These are phyloP conservation scores for Drosophila burlai DNA, from an alignment of 1,140 invertebrate genomes.

Conservation along the genomic window DNA sequence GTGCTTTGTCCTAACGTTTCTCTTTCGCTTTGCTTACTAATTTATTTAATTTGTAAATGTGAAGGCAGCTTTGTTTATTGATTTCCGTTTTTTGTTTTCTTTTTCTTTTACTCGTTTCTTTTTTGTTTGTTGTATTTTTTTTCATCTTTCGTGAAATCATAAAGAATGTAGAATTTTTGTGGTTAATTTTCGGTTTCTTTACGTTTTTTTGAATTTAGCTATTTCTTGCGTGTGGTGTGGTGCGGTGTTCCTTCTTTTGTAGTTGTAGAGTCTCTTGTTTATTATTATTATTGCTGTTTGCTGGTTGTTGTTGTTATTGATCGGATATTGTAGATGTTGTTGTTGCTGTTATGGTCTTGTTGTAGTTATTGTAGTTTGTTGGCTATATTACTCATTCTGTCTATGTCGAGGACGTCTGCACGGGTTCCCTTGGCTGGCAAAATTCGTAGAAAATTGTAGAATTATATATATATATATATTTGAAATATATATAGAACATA, in stretches of 20 bases:
- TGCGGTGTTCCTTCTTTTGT: slow-evolving; percentile 43
- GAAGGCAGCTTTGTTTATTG: slow-evolving; percentile 85
- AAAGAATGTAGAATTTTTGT: slow-evolving; percentile 45
- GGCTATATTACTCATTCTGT: slow-evolving; percentile 60
- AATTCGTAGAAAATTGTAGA: slow-evolving; percentile 3
- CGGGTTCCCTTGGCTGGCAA: slow-evolving; percentile 1
- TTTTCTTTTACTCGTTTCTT: slow-evolving; percentile 71
- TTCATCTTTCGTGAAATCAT: slow-evolving; percentile 62
- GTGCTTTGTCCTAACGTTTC: slow-evolving; percentile 76
- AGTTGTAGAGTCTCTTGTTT: slow-evolving; percentile 59
- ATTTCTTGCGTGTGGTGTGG: slow-evolving; percentile 60
- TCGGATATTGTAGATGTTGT: slow-evolving; percentile 74
- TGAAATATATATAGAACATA: slow-evolving; percentile 29
- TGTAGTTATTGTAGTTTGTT: slow-evolving; percentile 56
- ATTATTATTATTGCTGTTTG: slow-evolving; percentile 59
- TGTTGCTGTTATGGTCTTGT: slow-evolving; percentile 60
- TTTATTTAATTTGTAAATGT: slow-evolving; percentile 85
- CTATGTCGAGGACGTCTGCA: slow-evolving; percentile 54
- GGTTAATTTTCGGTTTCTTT: slow-evolving; percentile 36
- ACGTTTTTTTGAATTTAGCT: slow-evolving; percentile 70
- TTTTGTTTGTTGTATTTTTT: slow-evolving; percentile 66
- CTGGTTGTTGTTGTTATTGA: slow-evolving; percentile 69
- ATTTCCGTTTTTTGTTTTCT: slow-evolving; percentile 77
- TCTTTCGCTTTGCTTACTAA: slow-evolving; percentile 69
- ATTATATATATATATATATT: slow-evolving; percentile 15